phyloP scores from a whole-genome alignment of 2,113 vertebrate genomes.

The Grallaria varia region DNA sequence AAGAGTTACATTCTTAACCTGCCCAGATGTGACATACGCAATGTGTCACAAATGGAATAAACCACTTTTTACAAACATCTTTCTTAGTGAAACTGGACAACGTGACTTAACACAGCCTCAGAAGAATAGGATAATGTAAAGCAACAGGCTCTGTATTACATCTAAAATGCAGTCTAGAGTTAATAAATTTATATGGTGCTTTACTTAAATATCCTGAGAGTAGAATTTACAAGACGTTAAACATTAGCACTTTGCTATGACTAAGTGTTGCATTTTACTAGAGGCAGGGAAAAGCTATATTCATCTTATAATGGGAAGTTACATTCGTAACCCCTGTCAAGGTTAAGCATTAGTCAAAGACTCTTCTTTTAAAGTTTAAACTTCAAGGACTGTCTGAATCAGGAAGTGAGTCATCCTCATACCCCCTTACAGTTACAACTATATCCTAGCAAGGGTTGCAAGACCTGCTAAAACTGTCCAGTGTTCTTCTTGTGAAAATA shows the following conservation, averaged over 20 bases:
- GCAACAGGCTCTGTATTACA: background rate
- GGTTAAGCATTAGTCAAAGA: background rate
- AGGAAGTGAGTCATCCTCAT: background rate
- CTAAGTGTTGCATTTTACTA: slow-evolving; percentile 31
- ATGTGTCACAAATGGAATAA: background rate
- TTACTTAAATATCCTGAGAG: slow-evolving; percentile 15
- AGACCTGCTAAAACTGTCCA: background rate
- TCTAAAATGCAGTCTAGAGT: slow-evolving; percentile 10
- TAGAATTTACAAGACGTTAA: slow-evolving; percentile 33
- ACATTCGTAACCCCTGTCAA: background rate
- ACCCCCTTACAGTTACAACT: background rate
- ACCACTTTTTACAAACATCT: background rate
- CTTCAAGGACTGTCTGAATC: background rate
- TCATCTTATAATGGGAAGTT: background rate
- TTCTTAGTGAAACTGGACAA: background rate
- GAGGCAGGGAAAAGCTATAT: background rate
- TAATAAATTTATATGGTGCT: slow-evolving; percentile 36
- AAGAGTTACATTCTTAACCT: background rate
- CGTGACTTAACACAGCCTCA: background rate
- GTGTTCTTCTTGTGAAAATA: background rate
- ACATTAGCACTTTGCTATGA: slow-evolving; percentile 43
- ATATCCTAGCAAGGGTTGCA: background rate
- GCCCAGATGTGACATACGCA: background rate
- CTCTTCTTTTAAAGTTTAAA: background rate
- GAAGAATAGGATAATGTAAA: slow-evolving; percentile 30